Evolutionary conservation across 53 echinoderm and acorn worm species (phyloP).

Genomic region (Patiria pectinifera): DNA sequence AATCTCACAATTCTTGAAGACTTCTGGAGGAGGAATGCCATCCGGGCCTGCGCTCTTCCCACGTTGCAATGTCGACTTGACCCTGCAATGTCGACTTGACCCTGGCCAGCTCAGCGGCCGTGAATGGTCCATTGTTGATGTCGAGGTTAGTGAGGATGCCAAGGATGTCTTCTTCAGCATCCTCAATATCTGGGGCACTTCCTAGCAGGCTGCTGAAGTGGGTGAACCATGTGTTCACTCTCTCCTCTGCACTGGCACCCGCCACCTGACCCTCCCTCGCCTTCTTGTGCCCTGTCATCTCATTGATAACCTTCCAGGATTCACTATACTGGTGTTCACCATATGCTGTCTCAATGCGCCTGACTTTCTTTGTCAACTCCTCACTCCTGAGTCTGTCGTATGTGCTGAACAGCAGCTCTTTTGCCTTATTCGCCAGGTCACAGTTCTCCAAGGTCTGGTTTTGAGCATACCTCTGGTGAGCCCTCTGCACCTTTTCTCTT

Average conservation of each 20-base stretch:
- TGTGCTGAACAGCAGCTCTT: no score
- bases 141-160: conserved; percentile 37
- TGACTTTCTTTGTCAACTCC: no score
- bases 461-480: no score
- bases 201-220: conserved; percentile 62
- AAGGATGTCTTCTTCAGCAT: conserved; percentile 48
- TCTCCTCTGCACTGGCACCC: conserved; percentile 59
- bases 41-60: conserved; percentile 64
- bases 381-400: no score
- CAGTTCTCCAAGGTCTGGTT: no score
- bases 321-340: no score
- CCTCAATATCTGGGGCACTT: conserved; percentile 14
- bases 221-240: conserved; percentile 60
- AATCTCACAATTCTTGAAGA: conserved; percentile 57
- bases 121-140: conserved; percentile 60
- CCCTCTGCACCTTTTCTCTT: no score
- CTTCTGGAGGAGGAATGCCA: conserved; percentile 42
- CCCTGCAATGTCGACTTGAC: neutral
- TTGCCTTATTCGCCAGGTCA: no score
- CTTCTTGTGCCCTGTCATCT: conserved; percentile 40
- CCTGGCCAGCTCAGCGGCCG: conserved; percentile 34
- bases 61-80: neutral
- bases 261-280: conserved; percentile 65
- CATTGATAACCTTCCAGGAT: no score
- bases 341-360: no score